These are phyloP conservation scores for Acronicta alni DNA, from an alignment of 2,888 invertebrate species.

Conservation along the genomic window DNA sequence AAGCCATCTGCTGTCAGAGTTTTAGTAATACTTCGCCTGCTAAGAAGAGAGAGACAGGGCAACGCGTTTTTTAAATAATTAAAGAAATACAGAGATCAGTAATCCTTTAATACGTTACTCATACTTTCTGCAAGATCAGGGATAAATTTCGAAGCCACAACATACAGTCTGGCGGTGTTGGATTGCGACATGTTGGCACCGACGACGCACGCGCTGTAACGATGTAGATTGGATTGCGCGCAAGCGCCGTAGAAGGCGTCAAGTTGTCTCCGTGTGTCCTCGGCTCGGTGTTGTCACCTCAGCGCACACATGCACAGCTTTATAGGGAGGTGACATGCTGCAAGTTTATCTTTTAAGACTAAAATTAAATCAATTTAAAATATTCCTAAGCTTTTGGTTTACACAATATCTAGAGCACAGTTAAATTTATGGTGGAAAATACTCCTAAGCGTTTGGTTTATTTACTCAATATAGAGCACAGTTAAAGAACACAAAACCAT, in stretches of 20 bases:
- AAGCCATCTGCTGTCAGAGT: no score
- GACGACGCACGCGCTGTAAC: slow-evolving; percentile 31
- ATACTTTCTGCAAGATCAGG: slow-evolving; percentile 36
- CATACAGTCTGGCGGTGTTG: slow-evolving; percentile 27
- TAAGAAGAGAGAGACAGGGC: no score
- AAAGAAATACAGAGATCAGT: not conserved
- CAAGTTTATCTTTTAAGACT: not conserved
- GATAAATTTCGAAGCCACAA: slow-evolving; percentile 34
- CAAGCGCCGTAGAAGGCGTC: slow-evolving; percentile 71
- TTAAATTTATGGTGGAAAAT: no score
- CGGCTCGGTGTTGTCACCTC: slow-evolving; percentile 44
- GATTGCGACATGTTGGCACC: slow-evolving; percentile 50
- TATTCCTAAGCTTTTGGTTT: no score
- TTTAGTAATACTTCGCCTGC: no score
- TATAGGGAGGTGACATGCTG: slow-evolving; percentile 34
- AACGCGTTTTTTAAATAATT: not conserved
- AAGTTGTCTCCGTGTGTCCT: slow-evolving; percentile 70
- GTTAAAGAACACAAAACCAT: no score
- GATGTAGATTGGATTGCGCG: slow-evolving; percentile 60
- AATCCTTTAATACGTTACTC: not conserved
- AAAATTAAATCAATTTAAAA: no score
- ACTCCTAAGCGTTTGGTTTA: no score
- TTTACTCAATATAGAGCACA: no score
- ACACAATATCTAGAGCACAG: no score
- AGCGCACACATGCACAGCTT: slow-evolving; percentile 37